Evolutionary conservation across 1,140 invertebrate genomes (phyloP).

Genomic region (Drosophila auraria): DNA sequence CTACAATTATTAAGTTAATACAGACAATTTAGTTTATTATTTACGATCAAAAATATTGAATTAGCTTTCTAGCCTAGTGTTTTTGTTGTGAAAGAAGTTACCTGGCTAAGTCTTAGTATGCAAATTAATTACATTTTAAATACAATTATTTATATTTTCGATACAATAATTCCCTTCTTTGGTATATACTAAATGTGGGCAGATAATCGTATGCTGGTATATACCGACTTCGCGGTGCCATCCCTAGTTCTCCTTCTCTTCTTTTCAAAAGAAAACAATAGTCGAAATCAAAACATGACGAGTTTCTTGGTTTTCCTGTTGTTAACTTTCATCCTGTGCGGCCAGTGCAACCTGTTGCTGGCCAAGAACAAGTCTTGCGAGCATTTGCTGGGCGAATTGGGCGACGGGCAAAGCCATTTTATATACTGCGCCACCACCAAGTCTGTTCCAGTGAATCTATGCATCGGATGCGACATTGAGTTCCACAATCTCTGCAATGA

Average conservation of each 20-base stretch:
- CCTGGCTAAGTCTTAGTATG: neutral
- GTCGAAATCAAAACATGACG: slow-evolving; percentile 18
- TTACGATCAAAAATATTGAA: too few species aligned
- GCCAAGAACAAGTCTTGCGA: slow-evolving; percentile 10
- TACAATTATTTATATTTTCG: neutral
- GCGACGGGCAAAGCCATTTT: slow-evolving; percentile 49
- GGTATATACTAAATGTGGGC: neutral
- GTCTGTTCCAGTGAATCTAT: slow-evolving; percentile 63
- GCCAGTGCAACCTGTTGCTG: slow-evolving; percentile 5
- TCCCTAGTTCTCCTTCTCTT: neutral
- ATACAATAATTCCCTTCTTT: neutral
- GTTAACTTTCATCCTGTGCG: slow-evolving; percentile 1
- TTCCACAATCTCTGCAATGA: slow-evolving; percentile 4
- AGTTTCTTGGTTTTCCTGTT: slow-evolving; percentile 3
- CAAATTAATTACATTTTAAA: neutral
- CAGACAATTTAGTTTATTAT: too few species aligned
- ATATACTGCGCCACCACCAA: slow-evolving; percentile 65
- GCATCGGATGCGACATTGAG: slow-evolving; percentile 26
- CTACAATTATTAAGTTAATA: too few species aligned
- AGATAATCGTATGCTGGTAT: neutral
- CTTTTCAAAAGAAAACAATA: neutral
- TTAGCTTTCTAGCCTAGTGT: too few species aligned
- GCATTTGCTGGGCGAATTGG: slow-evolving; percentile 37
- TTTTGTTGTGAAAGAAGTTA: neutral
- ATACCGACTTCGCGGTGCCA: neutral